Percentiles rank a stretch among this genome's conserved stretches.
Conservation (phyloP, 2,888 invertebrate genomes). For the Omphaloscelis lunosa region DNA sequence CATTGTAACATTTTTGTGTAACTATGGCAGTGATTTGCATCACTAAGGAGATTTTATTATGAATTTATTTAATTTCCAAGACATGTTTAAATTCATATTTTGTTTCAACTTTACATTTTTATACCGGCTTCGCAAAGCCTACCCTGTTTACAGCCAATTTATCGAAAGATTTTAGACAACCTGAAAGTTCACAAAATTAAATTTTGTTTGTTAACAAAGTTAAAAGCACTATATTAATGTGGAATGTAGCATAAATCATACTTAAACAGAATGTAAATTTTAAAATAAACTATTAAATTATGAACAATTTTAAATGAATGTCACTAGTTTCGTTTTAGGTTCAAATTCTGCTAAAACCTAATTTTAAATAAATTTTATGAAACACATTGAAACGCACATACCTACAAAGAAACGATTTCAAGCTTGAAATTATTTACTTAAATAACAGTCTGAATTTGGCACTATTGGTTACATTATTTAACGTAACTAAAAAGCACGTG, state of each 20-base stretch:
- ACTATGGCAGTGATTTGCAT: conserved; percentile 46
- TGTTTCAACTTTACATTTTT: conserved; percentile 12
- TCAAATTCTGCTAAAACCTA: conserved; percentile 65
- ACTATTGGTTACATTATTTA: conserved; percentile 32
- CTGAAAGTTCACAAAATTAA: conserved; percentile 48
- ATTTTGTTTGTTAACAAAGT: conserved; percentile 44
- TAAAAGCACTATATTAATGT: conserved; percentile 51
- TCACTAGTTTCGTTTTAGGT: conserved; percentile 58
- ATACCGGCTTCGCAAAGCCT: conserved; percentile 47
- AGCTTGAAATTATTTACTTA: conserved; percentile 9
- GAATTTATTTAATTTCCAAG: conserved; percentile 21
- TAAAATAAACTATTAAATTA: conserved; percentile 46
- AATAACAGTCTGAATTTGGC: conserved; percentile 45
- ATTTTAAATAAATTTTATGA: conserved; percentile 6
- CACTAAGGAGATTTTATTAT: conserved; percentile 21
- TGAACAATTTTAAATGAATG: conserved; percentile 62
- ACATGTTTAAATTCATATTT: conserved; percentile 17
- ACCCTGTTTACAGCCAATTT: conserved; percentile 61
- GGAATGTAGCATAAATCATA: conserved; percentile 64
- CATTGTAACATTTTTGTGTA: conserved; percentile 28
- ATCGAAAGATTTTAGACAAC: conserved; percentile 24
- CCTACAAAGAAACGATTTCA: not conserved
- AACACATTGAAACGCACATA: too few relatives aligned
- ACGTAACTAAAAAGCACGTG: conserved; percentile 2
- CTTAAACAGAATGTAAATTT: conserved; percentile 58